Evolutionary conservation across 2,113 vertebrate species (phyloP), one percentile per base, ranked within the genome.

Genomic region (Gorsachius goisagi): DNA sequence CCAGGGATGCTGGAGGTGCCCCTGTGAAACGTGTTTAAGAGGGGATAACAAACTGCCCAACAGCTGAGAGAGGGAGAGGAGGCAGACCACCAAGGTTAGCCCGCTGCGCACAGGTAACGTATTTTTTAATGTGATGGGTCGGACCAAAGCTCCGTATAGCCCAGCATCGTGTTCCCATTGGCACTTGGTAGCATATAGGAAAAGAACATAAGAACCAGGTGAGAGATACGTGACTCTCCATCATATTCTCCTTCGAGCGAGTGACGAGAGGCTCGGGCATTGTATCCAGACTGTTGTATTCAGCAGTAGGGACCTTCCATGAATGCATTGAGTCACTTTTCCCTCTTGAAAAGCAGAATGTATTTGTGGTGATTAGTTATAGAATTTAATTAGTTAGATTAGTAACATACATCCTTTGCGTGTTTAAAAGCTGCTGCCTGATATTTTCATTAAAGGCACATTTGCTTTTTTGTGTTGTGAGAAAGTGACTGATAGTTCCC

Each of bases 21-120:
- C 30, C 71, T 72, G 17, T 35, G 56, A 28, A 74, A 49, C 5
- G 4, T 6, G 0, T 23, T 9, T 59, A 23, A 39, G 75, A 39
- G 24, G 11, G 9, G 32, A 9, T 37, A 23, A 37, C 17, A 85
- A 53, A 66, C 24, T 20, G 19, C 19, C 28, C 11, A 30, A 18
- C 8, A 68, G 22, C 21, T 1, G 0, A n/a, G 56, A 45, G n/a
- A 56, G 35, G 16, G 15, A 39, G 23, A 71, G 56, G 58, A 37
- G 50, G 22, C 39, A 76, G 44, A 12, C 17, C 80, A 45, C 45
- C 53, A 77, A 32, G 33, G 4, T n/a, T 66, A 39, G 63, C 35
- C 8, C 28, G 6, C 16, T 35, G 41, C 24, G 33, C 0, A 0
- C 3, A 5, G 20, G 10, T 26, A 26, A 32, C 1, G 0, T 6